Evolutionary conservation across 2,113 vertebrate genomes (phyloP).

Genomic region (Galemys pyrenaicus): DNA sequence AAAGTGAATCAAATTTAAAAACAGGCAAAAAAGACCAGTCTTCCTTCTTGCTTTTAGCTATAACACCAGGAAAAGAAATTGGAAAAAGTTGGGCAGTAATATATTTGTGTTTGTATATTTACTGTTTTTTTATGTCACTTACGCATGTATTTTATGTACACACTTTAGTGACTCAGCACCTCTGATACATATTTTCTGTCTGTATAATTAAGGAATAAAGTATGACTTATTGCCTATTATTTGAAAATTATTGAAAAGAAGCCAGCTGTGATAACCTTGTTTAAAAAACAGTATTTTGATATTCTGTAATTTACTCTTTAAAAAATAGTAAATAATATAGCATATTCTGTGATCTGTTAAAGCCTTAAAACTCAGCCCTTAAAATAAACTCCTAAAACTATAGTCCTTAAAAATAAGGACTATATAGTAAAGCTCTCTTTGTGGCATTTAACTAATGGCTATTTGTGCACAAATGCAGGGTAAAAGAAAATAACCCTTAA

Average conservation of each 20-base stretch:
- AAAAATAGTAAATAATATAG: constrained; percentile 34
- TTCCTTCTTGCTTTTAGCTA: constrained; percentile 4
- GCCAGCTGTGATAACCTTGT: background rate
- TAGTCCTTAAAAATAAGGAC: no score
- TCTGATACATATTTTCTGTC: background rate
- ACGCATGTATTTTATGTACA: background rate
- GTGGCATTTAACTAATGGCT: background rate
- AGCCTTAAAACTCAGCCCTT: no score
- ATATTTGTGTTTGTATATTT: background rate
- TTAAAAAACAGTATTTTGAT: constrained; percentile 47
- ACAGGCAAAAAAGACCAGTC: background rate
- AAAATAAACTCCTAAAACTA: no score
- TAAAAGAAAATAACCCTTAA: constrained; percentile 30
- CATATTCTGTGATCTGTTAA: background rate
- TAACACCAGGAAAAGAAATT: constrained; percentile 33
- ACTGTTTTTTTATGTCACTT: background rate
- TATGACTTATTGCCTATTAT: background rate
- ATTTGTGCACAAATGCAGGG: background rate
- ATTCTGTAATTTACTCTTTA: constrained; percentile 40
- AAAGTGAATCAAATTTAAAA: constrained; percentile 40
- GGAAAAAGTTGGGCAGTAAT: background rate
- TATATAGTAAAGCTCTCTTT: background rate
- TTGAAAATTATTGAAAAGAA: constrained; percentile 38
- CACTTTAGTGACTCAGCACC: background rate
- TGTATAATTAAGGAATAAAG: constrained; percentile 30